Evolutionary conservation across 2,113 vertebrate genomes (phyloP), one percentile per base, ranked within the genome.

Genomic region (Alces alces): DNA sequence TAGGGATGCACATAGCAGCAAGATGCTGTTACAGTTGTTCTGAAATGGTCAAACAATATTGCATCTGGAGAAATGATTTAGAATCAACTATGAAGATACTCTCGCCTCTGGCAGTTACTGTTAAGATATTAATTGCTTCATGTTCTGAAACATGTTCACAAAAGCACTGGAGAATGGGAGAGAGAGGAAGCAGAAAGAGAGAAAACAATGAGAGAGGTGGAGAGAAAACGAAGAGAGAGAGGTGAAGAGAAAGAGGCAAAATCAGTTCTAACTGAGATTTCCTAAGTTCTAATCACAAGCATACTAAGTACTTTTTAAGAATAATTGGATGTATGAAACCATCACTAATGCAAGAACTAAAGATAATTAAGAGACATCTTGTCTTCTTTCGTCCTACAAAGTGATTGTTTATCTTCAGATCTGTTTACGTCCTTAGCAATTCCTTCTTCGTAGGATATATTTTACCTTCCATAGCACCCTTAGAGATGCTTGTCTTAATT

Each of bases 401-500:
- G 60, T 30, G 13, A 23, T 36, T 25, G 45, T 39, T 82, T 25
- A 43, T 73, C 36, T 93, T 79, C 73, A 60, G 33, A 80, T 91
- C 13, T 43, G 4, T 86, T 50, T 50, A 45, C 3, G 8, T 30
- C 84, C 33, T 64, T 76, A 93, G 11, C 28, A 21, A 87, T 87
- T 64, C 95, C 80, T 97, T 92, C 70, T 36, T 57, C 58, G 97
- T 36, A 97, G 33, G 6, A 84, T 60, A 92, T 27, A 36, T 21
- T 93, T 86, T 57, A 92, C 27, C 73, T 89, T 96, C 85, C 87
- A 66, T 54, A 97, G 61, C n/a, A 93, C 27, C 43, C 21, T 95
- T 57, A n/a, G 2, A 27, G 58, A 97, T 33, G 57, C 55, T 50
- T 95, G 78, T 66, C 90, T 95, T 92, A 98, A 73, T 89, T 98